These are phyloP conservation scores for Lagodon rhomboides DNA, from an alignment of 2,797 vertebrate genomes.

Conservation along the genomic window DNA sequence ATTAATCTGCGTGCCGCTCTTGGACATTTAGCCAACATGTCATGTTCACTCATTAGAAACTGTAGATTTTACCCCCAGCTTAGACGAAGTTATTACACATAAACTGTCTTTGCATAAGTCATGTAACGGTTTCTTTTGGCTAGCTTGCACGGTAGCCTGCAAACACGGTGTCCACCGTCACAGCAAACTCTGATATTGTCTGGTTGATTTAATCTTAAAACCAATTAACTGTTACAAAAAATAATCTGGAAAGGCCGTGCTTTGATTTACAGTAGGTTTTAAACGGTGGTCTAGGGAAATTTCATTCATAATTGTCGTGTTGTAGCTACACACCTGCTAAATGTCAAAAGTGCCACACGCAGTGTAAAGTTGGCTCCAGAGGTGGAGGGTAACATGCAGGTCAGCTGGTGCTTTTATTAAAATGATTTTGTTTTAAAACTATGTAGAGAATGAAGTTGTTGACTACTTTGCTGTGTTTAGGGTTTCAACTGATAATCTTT, in stretches of 20 bases:
- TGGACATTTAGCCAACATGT: background rate
- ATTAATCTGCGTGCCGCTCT: rapidly evolving
- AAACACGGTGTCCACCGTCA: background rate
- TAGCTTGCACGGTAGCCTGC: constrained; percentile 2
- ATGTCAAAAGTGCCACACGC: background rate
- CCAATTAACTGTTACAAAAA: too few species aligned
- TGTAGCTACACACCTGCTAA: background rate
- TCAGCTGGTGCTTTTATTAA: background rate
- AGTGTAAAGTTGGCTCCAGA: background rate
- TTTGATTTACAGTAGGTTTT: background rate
- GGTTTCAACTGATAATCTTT: background rate
- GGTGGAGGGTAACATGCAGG: too few species aligned
- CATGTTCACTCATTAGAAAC: rapidly evolving
- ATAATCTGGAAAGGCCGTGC: rapidly evolving
- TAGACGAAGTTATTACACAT: rapidly evolving
- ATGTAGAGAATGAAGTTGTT: background rate
- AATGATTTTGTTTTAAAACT: background rate
- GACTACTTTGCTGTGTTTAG: background rate
- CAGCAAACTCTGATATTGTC: rapidly evolving
- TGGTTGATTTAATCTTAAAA: background rate
- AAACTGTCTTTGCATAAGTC: background rate
- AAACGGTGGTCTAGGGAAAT: rapidly evolving
- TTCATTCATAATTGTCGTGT: background rate
- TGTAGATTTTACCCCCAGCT: rapidly evolving
- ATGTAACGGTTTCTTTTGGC: background rate